phyloP scores from a whole-genome alignment of 2,113 vertebrate genomes.

The Sinocyclocheilus anophthalmus region DNA sequence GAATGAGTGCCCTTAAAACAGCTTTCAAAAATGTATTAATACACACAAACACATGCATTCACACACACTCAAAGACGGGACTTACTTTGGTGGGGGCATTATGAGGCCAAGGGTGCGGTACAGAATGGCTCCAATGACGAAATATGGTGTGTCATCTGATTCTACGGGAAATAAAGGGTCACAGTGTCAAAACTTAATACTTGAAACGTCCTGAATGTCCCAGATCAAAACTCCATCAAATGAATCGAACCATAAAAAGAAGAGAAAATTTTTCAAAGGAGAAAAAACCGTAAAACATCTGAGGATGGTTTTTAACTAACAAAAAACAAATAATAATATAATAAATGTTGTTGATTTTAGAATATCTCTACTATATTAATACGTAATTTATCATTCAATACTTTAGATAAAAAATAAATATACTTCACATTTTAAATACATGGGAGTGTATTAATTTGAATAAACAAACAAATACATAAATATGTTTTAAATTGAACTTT shows the following conservation, averaged over 20 bases:
- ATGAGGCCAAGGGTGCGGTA: constrained; percentile 92
- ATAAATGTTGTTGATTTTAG: too few species aligned
- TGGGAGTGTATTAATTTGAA: too few species aligned
- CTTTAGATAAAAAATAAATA: too few species aligned
- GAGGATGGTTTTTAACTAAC: too few species aligned
- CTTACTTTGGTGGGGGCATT: constrained; percentile 90
- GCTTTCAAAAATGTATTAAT: too few species aligned
- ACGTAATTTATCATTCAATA: too few species aligned
- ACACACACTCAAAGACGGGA: constrained; percentile 9
- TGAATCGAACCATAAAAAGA: not conserved
- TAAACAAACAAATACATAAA: too few species aligned
- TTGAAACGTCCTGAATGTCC: not conserved
- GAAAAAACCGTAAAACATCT: not conserved
- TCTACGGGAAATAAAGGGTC: constrained; percentile 72
- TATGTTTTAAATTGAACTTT: too few species aligned
- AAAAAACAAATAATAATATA: too few species aligned
- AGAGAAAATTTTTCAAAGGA: not conserved
- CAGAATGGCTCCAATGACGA: constrained; percentile 93
- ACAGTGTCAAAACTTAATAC: not conserved
- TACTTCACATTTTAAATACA: too few species aligned
- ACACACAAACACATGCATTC: not conserved
- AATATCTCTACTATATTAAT: too few species aligned
- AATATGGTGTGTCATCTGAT: constrained; percentile 84
- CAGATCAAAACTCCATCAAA: not conserved
- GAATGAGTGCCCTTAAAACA: not conserved